A percentile compares a stretch with the other conserved stretches of the same genome.
Evolutionary conservation across 2,113 vertebrate genomes (phyloP).

Genomic region (Chinchilla lanigera): DNA sequence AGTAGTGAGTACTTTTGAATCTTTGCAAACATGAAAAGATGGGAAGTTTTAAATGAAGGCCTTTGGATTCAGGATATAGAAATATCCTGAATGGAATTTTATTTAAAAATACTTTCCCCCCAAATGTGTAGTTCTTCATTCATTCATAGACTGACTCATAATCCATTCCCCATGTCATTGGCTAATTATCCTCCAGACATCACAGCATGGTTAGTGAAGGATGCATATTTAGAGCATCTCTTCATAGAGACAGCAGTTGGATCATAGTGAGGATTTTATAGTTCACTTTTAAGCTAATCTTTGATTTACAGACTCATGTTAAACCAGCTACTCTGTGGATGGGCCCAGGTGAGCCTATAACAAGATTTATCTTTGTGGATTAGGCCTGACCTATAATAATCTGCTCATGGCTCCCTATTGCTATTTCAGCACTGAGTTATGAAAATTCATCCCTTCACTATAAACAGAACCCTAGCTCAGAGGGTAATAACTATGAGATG

Average conservation of each 20-base stretch:
- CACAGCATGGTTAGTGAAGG: not conserved
- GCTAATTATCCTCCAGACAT: not conserved
- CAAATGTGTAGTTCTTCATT: not conserved
- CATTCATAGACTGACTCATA: not conserved
- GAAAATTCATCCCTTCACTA: constrained; percentile 77
- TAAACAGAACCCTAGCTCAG: constrained; percentile 75
- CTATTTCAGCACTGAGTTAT: constrained; percentile 75
- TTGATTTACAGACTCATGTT: constrained; percentile 69
- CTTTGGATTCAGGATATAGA: no score
- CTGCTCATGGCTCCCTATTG: constrained; percentile 69
- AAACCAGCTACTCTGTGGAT: constrained; percentile 59
- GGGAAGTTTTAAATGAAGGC: not conserved
- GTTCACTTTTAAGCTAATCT: constrained; percentile 57
- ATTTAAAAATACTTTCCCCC: not conserved
- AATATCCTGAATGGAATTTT: not conserved
- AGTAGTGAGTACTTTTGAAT: not conserved
- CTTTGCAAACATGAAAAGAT: not conserved
- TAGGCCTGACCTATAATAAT: constrained; percentile 78
- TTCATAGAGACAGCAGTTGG: constrained; percentile 17
- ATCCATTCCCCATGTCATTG: not conserved
- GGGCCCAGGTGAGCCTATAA: constrained; percentile 75
- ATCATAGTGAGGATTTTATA: constrained; percentile 27
- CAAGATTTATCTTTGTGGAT: constrained; percentile 80
- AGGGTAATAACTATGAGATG: constrained; percentile 77
- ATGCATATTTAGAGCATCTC: not conserved